Evolutionary conservation across 2,113 vertebrate genomes (phyloP), one percentile per base, ranked within the genome.

Genomic region (Eptesicus fuscus): DNA sequence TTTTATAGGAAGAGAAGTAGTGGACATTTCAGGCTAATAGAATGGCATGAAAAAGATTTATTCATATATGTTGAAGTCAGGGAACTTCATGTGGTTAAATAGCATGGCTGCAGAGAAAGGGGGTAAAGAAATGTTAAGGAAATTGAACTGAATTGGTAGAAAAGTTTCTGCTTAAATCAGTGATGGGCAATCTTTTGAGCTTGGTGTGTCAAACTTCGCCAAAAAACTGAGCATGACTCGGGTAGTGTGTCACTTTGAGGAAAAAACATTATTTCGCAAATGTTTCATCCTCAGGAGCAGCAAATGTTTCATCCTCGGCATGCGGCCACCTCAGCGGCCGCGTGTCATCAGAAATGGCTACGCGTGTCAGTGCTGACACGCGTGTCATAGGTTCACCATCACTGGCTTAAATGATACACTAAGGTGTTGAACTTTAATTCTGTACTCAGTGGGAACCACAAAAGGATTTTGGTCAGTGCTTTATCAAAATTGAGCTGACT

Each of bases 401-500:
- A n/a, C n/a, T n/a, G n/a, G 51, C 18, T 88, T 86, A 23, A 47
- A 74, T 61, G 87, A 22, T 28, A 59, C 14, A 14, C 37, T 82
- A 89, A 83, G 11, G 53, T 53, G 78, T 69, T 82, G 53, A 61
- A 80, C 28, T 59, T 83, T 71, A 25, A 47, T 83, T 65, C 28
- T 83, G 65, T 42, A 56, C 32, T 90, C 80, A n/a, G 44, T 51
- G 40, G 63, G 42, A 92, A 69, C 49, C n/a, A 59, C 5, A 25
- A 49, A 90, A 88, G n/a, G 49, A 80, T 85, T 95, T 88, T 82
- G 73, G 53, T 86, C n/a, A 78, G 67, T 91, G 83, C 92, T 94
- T 88, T 88, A 78, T 88, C 92, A 93, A 78, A 73, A 94, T 91
- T 78, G 88, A 88, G 67, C 18, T 96, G 83, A 76, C 30, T 63